These are phyloP conservation scores for Calyptommatus sinebrachiatus DNA, from an alignment of 2,113 vertebrate species.

Conservation along the genomic window DNA sequence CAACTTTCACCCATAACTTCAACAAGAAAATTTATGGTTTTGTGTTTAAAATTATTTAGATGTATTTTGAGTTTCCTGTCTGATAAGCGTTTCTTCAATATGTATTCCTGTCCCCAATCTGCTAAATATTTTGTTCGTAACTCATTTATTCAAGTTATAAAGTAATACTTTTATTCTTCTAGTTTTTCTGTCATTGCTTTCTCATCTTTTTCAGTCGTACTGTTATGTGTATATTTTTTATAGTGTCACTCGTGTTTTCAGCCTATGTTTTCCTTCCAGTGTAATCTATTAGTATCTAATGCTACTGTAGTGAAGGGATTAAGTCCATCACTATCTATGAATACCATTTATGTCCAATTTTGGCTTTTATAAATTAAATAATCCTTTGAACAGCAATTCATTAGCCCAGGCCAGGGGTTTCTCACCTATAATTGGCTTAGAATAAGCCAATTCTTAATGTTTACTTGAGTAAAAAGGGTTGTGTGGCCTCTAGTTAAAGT, in stretches of 20 bases:
- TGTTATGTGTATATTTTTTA: background rate
- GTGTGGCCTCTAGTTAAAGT: constrained; percentile 19
- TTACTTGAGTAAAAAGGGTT: constrained; percentile 34
- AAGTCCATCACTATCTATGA: background rate
- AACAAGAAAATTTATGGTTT: background rate
- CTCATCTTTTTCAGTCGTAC: background rate
- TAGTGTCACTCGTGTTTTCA: background rate
- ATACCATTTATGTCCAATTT: background rate
- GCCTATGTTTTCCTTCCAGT: background rate
- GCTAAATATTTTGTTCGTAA: background rate
- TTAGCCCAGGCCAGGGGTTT: background rate
- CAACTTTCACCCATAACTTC: background rate
- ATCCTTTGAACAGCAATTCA: background rate
- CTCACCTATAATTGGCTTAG: background rate
- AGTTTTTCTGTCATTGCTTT: constrained; percentile 7
- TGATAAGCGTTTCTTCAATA: background rate
- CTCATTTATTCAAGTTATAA: background rate
- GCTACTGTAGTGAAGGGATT: background rate
- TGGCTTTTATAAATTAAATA: background rate
- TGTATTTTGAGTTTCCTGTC: background rate
- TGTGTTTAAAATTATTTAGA: background rate
- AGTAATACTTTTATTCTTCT: background rate
- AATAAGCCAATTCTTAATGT: constrained; percentile 49
- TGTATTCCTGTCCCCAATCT: background rate
- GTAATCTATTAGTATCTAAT: background rate